Base-by-base conservation (phyloP, 2,888 invertebrate species). In the Balanococcus diminutus region DNA sequence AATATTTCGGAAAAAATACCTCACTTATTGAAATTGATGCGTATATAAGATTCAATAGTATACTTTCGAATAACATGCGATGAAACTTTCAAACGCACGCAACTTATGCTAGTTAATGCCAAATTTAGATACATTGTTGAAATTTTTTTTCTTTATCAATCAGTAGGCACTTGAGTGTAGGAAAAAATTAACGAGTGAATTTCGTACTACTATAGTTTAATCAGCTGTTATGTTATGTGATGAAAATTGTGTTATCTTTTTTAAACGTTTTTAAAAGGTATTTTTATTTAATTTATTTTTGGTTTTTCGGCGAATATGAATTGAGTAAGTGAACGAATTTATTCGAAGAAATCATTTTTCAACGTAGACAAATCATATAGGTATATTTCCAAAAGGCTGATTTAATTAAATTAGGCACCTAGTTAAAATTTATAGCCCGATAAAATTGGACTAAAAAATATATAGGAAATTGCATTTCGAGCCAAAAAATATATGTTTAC, bases 11-110 rank as follows among this genome's bases (percentile, higher is more conserved):
- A 56, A 56, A 56, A 56, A 56, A 56, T 22, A 2, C 0, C 5
- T 9, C n/a, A n/a, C 22, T 22, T 56, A 56, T 56, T 22, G 56
- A 56, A 22, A 56, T 56, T 22, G 56, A 56, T 56, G 56, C n/a
- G n/a, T 56, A 5, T 56, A 22, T 56, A 56, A 56, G 56, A 56
- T 56, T 56, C 56, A 56, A 56, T 56, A 22, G 19, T 56, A 46
- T 46, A 56, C 56, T 56, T 56, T 56, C 56, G 56, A 56, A 22
- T 56, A 56, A 56, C 56, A 56, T 56, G 56, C 56, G 56, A 56
- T 56, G 56, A 22, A 56, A 22, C 56, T 56, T 56, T 56, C 22
- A 22, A 56, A 56, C 56, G 56, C 56, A 56, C 56, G 56, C 56
- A 56, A 56, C 56, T 56, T 56, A 6, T 1, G 22, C 19, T 56